Conservation (phyloP, 2,113 vertebrate genomes). For the Apistogramma diplotaenia region DNA sequence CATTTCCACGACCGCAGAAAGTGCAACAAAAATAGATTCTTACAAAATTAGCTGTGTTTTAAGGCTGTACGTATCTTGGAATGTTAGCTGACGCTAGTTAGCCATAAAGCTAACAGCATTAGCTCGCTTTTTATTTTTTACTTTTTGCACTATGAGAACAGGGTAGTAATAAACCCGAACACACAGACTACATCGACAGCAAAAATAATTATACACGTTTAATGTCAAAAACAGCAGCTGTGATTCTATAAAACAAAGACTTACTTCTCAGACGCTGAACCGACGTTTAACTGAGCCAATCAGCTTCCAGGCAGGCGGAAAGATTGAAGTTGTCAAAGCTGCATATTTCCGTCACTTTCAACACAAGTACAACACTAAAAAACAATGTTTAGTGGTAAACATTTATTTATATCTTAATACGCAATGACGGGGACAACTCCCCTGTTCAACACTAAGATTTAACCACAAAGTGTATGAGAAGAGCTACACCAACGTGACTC, state of each 20-base stretch:
- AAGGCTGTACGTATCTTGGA: neutral
- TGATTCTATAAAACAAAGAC: constrained; percentile 50
- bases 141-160: neutral
- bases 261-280: constrained; percentile 60
- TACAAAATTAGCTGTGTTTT: neutral
- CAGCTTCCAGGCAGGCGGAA: constrained; percentile 31
- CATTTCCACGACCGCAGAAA: neutral
- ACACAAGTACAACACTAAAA: neutral
- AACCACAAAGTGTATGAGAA: constrained; percentile 13
- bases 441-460: neutral
- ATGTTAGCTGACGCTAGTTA: constrained; percentile 46
- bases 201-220: neutral
- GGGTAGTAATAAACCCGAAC: rapidly evolving
- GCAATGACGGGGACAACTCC: neutral
- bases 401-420: neutral
- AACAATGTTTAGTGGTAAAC: neutral
- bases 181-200: rapidly evolving
- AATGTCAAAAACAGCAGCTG: neutral
- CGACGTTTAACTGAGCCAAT: constrained; percentile 55
- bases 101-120: constrained; percentile 49
- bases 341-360: neutral
- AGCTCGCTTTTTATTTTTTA: constrained; percentile 1
- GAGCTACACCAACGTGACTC: constrained; percentile 16
- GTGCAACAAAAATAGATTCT: neutral
- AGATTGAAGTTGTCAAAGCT: constrained; percentile 37